phyloP scores from a whole-genome alignment of 2,888 invertebrate species.

The Eristalis pertinax region DNA sequence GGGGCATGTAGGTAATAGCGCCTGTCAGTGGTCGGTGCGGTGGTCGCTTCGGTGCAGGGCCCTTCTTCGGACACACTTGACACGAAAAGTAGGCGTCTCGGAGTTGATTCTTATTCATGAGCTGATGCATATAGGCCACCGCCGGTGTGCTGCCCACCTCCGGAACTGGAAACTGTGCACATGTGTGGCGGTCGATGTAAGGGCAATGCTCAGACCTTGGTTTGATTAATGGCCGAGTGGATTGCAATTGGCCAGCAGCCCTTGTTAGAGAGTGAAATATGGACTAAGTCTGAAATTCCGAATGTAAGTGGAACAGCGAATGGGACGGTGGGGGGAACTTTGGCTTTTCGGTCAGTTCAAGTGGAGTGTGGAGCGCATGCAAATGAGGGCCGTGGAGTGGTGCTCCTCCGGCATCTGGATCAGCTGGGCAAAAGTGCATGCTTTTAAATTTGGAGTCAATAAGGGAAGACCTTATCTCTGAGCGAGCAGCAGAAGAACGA shows the following conservation, averaged over 20 bases:
- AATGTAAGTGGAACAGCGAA: neutral
- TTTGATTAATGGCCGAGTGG: constrained; percentile 61
- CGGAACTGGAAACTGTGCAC: constrained; percentile 18
- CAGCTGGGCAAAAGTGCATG: neutral
- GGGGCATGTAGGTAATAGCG: neutral
- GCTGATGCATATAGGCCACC: constrained; percentile 54
- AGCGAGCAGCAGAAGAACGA: too few relatives aligned
- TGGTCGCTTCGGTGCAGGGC: constrained; percentile 5
- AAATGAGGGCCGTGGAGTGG: too few relatives aligned
- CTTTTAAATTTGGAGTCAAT: neutral
- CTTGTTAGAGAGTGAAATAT: constrained; percentile 48
- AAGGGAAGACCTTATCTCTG: neutral
- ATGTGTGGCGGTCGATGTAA: neutral
- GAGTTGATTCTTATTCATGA: constrained; percentile 50
- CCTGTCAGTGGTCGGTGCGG: constrained; percentile 1
- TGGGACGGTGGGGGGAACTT: neutral
- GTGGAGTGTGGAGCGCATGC: neutral
- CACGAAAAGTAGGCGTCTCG: constrained; percentile 41
- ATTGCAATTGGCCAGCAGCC: constrained; percentile 30
- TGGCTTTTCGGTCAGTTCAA: neutral
- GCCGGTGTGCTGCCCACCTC: constrained; percentile 22
- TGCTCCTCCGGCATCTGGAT: neutral
- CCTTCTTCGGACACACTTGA: constrained; percentile 27
- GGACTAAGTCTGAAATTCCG: neutral
- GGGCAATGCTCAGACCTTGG: constrained; percentile 17